phyloP scores from a whole-genome alignment of 1,140 invertebrate genomes.

The Neomicropteryx cornuta region DNA sequence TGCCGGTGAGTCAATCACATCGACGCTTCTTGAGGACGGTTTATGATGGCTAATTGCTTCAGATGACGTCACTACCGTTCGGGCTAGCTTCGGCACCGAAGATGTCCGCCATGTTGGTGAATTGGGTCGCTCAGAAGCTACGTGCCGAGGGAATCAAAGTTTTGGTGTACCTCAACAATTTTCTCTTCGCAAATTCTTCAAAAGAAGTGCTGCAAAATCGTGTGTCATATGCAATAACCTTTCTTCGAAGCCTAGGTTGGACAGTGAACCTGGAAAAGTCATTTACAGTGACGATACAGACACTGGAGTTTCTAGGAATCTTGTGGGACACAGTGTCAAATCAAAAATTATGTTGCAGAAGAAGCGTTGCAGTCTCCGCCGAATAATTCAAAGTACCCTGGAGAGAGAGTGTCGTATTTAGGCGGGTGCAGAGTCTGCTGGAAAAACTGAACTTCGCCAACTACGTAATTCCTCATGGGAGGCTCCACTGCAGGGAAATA shows the following conservation, averaged over 20 bases:
- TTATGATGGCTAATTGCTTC: slow-evolving; percentile 7
- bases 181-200: background rate
- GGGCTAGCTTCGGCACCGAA: slow-evolving; percentile 7
- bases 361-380: slow-evolving; percentile 10
- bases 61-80: slow-evolving; percentile 12
- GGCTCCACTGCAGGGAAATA: slow-evolving; percentile 5
- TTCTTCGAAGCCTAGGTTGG: slow-evolving; percentile 12
- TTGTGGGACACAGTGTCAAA: slow-evolving; percentile 15
- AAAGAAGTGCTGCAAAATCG: slow-evolving; percentile 2
- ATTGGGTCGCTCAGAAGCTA: slow-evolving; percentile 8
- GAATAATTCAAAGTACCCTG: slow-evolving; percentile 3
- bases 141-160: slow-evolving; percentile 8
- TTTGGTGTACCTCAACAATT: slow-evolving; percentile 7
- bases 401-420: too few relatives aligned
- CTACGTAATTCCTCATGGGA: slow-evolving; percentile 40
- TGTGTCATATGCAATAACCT: slow-evolving; percentile 1
- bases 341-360: slow-evolving; percentile 4
- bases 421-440: too few relatives aligned
- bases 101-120: background rate
- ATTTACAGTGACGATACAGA: slow-evolving; percentile 8
- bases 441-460: slow-evolving; percentile 25
- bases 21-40: slow-evolving; percentile 5
- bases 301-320: slow-evolving; percentile 11
- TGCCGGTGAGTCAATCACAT: slow-evolving; percentile 5
- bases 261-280: slow-evolving; percentile 11